Evolutionary conservation across 1,140 invertebrate genomes (phyloP).

Genomic region (Uloborus diversus): DNA sequence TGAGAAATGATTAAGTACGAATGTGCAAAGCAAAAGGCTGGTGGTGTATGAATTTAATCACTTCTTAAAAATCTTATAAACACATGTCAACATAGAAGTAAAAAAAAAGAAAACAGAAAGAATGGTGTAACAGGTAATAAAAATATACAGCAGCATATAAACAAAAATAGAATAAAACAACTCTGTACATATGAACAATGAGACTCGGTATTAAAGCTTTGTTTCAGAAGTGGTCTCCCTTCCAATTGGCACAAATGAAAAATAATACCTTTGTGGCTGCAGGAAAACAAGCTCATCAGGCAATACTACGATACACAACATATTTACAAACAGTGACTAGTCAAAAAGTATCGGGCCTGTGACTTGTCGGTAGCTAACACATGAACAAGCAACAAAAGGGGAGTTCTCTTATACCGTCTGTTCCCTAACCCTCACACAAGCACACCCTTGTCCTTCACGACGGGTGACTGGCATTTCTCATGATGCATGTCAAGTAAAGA

Average conservation of each 20-base stretch:
- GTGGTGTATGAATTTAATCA: conserved; percentile 16
- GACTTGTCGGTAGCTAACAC: conserved; percentile 43
- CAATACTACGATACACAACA: conserved; percentile 53
- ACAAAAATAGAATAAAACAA: conserved; percentile 18
- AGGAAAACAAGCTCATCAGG: conserved; percentile 51
- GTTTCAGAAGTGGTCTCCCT: background rate
- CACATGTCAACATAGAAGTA: conserved; percentile 4
- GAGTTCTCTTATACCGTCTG: too few relatives aligned
- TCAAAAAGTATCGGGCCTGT: conserved; percentile 52
- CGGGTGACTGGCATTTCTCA: too few relatives aligned
- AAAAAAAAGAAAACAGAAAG: conserved; percentile 13
- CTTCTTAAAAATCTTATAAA: conserved; percentile 7
- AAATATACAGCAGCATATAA: conserved; percentile 21
- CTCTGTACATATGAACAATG: conserved; percentile 35
- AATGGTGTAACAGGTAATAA: conserved; percentile 12
- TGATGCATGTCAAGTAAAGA: too few relatives aligned
- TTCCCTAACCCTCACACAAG: too few relatives aligned
- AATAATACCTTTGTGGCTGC: conserved; percentile 45
- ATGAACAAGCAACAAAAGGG: too few relatives aligned
- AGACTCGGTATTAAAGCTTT: background rate
- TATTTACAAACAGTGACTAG: conserved; percentile 57
- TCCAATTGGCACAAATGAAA: conserved; percentile 51
- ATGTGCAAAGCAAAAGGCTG: background rate
- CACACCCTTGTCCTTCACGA: too few relatives aligned
- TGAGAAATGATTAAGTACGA: conserved; percentile 6